Conservation (phyloP, 2,113 vertebrate species). For the Atractosteus spatula region DNA sequence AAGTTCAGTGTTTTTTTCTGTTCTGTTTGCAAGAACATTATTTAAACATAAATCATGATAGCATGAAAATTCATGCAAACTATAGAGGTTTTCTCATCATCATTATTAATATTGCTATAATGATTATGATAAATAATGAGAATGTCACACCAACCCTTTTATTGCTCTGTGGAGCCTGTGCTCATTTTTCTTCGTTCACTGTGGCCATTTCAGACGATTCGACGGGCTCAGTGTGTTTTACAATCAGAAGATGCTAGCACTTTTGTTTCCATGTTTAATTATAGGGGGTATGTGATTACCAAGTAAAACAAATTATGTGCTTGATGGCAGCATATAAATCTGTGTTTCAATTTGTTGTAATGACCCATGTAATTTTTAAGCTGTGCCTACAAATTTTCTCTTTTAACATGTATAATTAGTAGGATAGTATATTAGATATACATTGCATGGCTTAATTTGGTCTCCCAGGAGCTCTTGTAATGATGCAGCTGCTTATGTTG, state of each 20-base stretch:
- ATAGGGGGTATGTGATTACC: conserved; percentile 54
- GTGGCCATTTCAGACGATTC: neutral
- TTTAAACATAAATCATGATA: conserved; percentile 9
- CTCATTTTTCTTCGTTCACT: neutral
- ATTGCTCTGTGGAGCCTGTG: conserved; percentile 10
- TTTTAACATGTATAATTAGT: conserved; percentile 67
- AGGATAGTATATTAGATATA: conserved; percentile 68
- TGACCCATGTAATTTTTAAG: conserved; percentile 70
- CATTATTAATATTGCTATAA: conserved; percentile 16
- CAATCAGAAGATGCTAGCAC: conserved; percentile 7
- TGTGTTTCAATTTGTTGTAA: conserved; percentile 61
- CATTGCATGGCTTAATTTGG: conserved; percentile 65
- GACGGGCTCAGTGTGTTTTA: neutral
- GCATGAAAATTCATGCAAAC: conserved; percentile 10
- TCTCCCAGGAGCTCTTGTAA: conserved; percentile 63
- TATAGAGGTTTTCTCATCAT: neutral
- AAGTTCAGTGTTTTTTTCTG: no score
- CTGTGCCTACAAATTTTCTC: conserved; percentile 59
- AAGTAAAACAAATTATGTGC: conserved; percentile 62
- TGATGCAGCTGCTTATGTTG: conserved; percentile 59
- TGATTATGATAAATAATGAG: conserved; percentile 27
- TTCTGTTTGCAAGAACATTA: no score
- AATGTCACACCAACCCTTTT: conserved; percentile 14
- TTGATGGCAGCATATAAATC: conserved; percentile 71
- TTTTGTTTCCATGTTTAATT: conserved; percentile 55